Conservation (phyloP, 2,888 invertebrate species). For the Tetragnatha montana region DNA sequence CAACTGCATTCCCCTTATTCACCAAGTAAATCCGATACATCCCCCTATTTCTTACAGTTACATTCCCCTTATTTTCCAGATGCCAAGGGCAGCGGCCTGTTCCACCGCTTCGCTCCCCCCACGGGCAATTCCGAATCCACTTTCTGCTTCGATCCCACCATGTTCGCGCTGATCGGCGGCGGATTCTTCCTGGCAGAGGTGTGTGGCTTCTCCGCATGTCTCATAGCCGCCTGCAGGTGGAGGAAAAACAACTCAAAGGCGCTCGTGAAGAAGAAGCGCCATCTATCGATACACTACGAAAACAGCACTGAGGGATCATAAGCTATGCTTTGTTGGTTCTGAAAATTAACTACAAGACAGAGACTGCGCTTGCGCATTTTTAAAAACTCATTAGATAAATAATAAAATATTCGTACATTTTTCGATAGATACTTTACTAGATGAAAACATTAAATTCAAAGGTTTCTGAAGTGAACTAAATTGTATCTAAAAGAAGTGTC, state of each 20-base stretch:
- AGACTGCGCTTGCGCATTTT: too few species aligned
- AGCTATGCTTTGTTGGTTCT: too few species aligned
- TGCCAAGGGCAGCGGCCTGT: slow-evolving; percentile 19
- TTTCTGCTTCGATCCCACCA: slow-evolving; percentile 72
- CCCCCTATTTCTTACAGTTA: not conserved
- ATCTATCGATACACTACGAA: slow-evolving; percentile 66
- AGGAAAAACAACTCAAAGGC: slow-evolving; percentile 72
- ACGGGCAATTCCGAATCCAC: slow-evolving; percentile 31
- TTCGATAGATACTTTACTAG: too few species aligned
- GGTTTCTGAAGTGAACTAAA: too few species aligned
- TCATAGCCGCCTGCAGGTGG: slow-evolving; percentile 64
- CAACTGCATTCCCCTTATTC: too few species aligned
- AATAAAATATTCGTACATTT: too few species aligned
- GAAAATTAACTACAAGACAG: too few species aligned
- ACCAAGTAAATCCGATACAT: too few species aligned
- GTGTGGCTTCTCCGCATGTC: slow-evolving; percentile 68
- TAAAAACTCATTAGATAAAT: too few species aligned
- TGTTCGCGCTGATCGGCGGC: slow-evolving; percentile 70
- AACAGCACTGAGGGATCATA: slow-evolving; percentile 58
- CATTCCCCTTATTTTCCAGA: slow-evolving; percentile 20
- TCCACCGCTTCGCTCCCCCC: slow-evolving; percentile 30
- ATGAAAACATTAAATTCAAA: too few species aligned
- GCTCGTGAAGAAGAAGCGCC: slow-evolving; percentile 49
- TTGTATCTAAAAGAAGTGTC: too few species aligned
- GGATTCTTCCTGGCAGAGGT: slow-evolving; percentile 70